Percentiles rank a stretch among this genome's conserved stretches.
These are phyloP conservation scores for Pharmacophagus antenor DNA, from an alignment of 2,888 invertebrate genomes.

Conservation along the genomic window DNA sequence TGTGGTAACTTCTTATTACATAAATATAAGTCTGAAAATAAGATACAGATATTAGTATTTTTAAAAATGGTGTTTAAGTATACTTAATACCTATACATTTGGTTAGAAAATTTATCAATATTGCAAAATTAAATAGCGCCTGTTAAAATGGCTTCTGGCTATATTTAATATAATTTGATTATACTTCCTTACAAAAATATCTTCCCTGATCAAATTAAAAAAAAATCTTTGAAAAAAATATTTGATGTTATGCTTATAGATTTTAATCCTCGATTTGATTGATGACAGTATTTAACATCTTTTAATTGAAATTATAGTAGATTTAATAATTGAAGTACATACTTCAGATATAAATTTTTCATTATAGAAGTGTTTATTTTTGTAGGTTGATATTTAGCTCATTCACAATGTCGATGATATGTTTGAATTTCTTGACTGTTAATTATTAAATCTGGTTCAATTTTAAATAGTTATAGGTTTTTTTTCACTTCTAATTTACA, in stretches of 20 bases:
- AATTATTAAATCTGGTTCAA: neutral
- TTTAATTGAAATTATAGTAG: constrained; percentile 15
- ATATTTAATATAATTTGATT: neutral
- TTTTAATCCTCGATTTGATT: neutral
- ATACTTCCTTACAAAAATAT: neutral
- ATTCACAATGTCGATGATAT: neutral
- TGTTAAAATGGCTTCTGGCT: constrained; percentile 14
- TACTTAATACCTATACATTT: constrained; percentile 22
- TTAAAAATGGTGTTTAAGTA: constrained; percentile 33
- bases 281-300: neutral
- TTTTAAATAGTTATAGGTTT: neutral
- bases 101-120: neutral
- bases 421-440: neutral
- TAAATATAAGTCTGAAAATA: constrained; percentile 49
- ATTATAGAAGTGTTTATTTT: constrained; percentile 24
- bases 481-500: neutral
- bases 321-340: constrained; percentile 26
- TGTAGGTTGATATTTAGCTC: constrained; percentile 12
- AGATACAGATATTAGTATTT: constrained; percentile 56
- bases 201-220: neutral
- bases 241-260: neutral
- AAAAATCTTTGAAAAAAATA: neutral
- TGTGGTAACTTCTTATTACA: constrained; percentile 50
- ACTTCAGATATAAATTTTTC: constrained; percentile 21
- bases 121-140: constrained; percentile 12